Evolutionary conservation across 2,888 invertebrate species (phyloP), one percentile per base, ranked within the genome.

Genomic region (Drosophila mimetica): DNA sequence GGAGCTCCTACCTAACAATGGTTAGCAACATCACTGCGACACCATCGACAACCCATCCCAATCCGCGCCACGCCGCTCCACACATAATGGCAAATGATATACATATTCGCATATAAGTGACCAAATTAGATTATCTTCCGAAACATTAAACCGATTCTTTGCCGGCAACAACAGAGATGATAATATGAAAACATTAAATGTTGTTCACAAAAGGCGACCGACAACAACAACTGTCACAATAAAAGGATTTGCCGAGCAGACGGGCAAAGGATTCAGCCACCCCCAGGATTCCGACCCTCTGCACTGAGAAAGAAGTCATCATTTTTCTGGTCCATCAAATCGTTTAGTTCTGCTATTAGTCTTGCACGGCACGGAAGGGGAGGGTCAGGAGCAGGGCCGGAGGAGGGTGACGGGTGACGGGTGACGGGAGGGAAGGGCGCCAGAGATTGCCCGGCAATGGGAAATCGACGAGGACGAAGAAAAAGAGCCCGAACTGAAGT

Each of bases 51-150:
- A 39, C 14, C 48, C 28, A n/a, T n/a, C n/a, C n/a, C n/a, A n/a
- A n/a, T n/a, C n/a, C n/a, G n/a, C n/a, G n/a, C n/a, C n/a, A n/a
- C n/a, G 42, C 42, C 28, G 32, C 32, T 42, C 8, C 82, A 75
- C 83, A 79, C 79, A 84, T 82, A 87, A 88, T 79, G 77, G 77
- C 86, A 80, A 89, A 85, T 86, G 78, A 88, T 88, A 87, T 87
- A 88, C 84, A 81, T 79, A 87, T 86, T 85, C 89, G 90, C 90
- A 91, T 90, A 90, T 90, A 90, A 90, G 91, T 90, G 91, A 90
- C 90, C 91, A 90, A 90, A 90, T 90, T 91, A 90, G 91, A 90
- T 91, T 91, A 90, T 90, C 90, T 90, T 90, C 90, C 90, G 77
- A 80, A 74, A 90, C 91, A 91, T 90, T 90, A 80, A 90, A 89